These are phyloP conservation scores for Anagrus nilaparvatae DNA, from an alignment of 1,140 invertebrate species.

Conservation along the genomic window DNA sequence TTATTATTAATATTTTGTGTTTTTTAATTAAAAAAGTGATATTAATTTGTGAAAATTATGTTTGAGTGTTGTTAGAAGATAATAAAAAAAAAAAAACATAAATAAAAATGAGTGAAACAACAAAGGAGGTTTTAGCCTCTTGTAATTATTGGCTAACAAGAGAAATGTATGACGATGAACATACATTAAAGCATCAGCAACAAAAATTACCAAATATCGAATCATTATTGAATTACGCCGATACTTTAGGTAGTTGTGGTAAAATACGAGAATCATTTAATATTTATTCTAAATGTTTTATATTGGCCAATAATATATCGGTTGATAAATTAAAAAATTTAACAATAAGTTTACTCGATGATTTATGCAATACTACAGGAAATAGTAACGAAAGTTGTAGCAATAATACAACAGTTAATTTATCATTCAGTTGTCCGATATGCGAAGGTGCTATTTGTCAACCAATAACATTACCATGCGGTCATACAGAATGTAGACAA, in stretches of 20 bases:
- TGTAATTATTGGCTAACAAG: conserved; percentile 36
- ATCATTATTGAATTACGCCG: conserved; percentile 41
- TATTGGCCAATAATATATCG: conserved; percentile 36
- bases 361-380: too few species aligned
- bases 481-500: conserved; percentile 55
- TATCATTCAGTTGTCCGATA: conserved; percentile 51
- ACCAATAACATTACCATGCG: conserved; percentile 61
- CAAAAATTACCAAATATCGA: conserved; percentile 34
- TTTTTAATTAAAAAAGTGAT: too few species aligned
- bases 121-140: conserved; percentile 39
- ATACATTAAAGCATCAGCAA: conserved; percentile 30
- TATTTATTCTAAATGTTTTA: conserved; percentile 44
- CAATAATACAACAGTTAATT: too few species aligned
- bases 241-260: conserved; percentile 43
- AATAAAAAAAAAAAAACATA: too few species aligned
- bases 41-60: too few species aligned
- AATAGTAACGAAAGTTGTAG: too few species aligned
- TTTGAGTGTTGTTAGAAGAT: too few species aligned
- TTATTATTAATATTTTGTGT: too few species aligned
- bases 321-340: conserved; percentile 40
- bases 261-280: conserved; percentile 42
- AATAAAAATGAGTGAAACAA: conserved; percentile 36
- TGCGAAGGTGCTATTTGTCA: conserved; percentile 58
- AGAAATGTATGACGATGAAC: conserved; percentile 40
- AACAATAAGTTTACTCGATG: conserved; percentile 33